Evolutionary conservation across 2,888 invertebrate species (phyloP).

Genomic region (Caenorhabditis sulstoni): DNA sequence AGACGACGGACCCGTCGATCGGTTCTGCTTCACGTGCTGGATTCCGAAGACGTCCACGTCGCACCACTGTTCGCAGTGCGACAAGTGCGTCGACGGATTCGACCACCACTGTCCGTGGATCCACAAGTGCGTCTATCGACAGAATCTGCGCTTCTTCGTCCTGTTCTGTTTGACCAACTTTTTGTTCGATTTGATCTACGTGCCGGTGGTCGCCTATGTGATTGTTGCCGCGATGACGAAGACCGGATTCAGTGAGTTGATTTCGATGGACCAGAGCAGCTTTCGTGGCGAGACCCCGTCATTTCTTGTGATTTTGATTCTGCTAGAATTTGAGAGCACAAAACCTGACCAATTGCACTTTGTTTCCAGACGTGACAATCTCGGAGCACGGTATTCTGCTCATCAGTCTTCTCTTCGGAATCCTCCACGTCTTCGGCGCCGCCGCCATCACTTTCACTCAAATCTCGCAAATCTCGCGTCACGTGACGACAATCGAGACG

Average conservation of each 20-base stretch:
- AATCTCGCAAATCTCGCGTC: constrained; percentile 54
- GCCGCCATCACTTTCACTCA: constrained; percentile 58
- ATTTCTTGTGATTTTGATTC: too few species aligned
- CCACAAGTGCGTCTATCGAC: constrained; percentile 64
- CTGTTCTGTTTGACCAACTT: constrained; percentile 62
- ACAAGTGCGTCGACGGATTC: constrained; percentile 68
- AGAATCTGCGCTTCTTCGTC: constrained; percentile 64
- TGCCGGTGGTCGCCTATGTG: constrained; percentile 31
- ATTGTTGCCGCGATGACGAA: constrained; percentile 15
- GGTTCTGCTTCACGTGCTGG: constrained; percentile 61
- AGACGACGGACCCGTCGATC: background rate
- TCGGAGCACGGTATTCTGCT: constrained; percentile 48
- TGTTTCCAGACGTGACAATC: constrained; percentile 46
- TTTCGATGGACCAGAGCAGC: too few species aligned
- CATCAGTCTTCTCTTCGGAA: constrained; percentile 49
- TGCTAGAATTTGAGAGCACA: too few species aligned
- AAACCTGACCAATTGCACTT: too few species aligned
- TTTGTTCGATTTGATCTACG: constrained; percentile 48
- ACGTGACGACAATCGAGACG: constrained; percentile 55
- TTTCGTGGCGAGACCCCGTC: too few species aligned
- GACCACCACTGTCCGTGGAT: constrained; percentile 74
- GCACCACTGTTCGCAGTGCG: constrained; percentile 70
- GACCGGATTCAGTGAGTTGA: constrained; percentile 54
- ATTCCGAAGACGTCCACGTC: constrained; percentile 23
- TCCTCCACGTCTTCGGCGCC: constrained; percentile 58